Evolutionary conservation across 2,113 vertebrate genomes (phyloP).

Genomic region (Suncus etruscus): DNA sequence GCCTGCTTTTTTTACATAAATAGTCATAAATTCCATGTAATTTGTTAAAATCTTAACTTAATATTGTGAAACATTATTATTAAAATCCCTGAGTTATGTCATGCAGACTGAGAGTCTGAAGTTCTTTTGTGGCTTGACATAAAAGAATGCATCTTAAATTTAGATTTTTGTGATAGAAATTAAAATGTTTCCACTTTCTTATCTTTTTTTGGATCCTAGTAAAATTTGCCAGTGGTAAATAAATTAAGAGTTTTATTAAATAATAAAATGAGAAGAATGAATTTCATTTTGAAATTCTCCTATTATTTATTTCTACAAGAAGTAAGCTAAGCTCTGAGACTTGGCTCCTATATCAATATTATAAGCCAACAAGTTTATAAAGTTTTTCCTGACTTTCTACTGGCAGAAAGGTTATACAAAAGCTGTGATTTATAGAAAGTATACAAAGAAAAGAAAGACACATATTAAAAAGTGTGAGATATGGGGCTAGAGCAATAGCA

Average conservation of each 20-base stretch:
- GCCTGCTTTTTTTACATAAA: not conserved
- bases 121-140: not conserved
- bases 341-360: not conserved
- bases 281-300: not conserved
- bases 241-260: not conserved
- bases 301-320: not conserved
- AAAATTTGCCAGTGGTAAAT: not conserved
- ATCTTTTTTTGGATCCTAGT: not conserved
- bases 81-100: not conserved
- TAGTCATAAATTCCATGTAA: not conserved
- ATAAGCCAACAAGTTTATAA: conserved; percentile 11
- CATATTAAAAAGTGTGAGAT: not conserved
- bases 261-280: not conserved
- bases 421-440: not conserved
- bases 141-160: conserved; percentile 1
- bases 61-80: not conserved
- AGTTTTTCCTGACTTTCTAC: not conserved
- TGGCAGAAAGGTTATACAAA: conserved; percentile 36
- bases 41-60: conserved; percentile 10
- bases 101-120: not conserved
- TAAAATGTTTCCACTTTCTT: not conserved
- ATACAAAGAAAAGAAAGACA: conserved; percentile 1
- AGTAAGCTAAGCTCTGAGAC: not conserved
- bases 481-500: not conserved
- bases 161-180: not conserved